Conservation (phyloP, 2,888 invertebrate species). For the Coecobrya sp. region DNA sequence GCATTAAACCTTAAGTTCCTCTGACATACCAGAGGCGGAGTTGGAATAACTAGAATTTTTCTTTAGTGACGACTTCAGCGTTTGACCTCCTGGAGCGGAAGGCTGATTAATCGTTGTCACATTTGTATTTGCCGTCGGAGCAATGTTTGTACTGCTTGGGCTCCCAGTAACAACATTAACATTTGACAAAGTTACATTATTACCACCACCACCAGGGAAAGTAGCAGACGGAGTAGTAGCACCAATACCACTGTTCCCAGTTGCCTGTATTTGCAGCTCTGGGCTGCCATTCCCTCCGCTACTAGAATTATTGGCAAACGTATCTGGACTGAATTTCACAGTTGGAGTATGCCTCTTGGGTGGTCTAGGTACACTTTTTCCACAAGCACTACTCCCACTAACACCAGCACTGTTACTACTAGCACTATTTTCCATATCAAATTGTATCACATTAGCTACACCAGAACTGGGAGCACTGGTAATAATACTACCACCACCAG, state of each 20-base stretch:
- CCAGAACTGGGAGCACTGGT: conserved; percentile 48
- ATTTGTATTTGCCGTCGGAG: conserved; percentile 68
- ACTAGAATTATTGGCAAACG: conserved; percentile 78
- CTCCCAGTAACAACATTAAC: conserved; percentile 50
- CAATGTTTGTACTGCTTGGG: conserved; percentile 61
- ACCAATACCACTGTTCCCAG: conserved; percentile 18
- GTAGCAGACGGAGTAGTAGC: neutral
- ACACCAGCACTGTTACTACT: conserved; percentile 32
- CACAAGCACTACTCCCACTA: conserved; percentile 24
- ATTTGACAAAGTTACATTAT: conserved; percentile 73
- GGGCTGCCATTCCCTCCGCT: conserved; percentile 65
- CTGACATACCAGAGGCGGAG: conserved; percentile 69
- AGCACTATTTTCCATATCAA: conserved; percentile 70
- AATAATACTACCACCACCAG: conserved; percentile 48
- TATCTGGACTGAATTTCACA: conserved; percentile 86
- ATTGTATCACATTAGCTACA: conserved; percentile 80
- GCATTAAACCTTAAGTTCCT: conserved; percentile 79
- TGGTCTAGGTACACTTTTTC: conserved; percentile 84
- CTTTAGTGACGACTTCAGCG: conserved; percentile 82
- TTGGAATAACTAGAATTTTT: conserved; percentile 81
- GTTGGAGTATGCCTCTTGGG: conserved; percentile 85
- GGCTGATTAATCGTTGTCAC: conserved; percentile 75
- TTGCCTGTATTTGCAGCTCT: conserved; percentile 51
- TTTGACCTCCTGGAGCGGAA: conserved; percentile 60
- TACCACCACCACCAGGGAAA: conserved; percentile 54